Evolutionary conservation across 35 echinoderm and acorn worm species (phyloP).

Genomic region (Holothuria glaberrima): DNA sequence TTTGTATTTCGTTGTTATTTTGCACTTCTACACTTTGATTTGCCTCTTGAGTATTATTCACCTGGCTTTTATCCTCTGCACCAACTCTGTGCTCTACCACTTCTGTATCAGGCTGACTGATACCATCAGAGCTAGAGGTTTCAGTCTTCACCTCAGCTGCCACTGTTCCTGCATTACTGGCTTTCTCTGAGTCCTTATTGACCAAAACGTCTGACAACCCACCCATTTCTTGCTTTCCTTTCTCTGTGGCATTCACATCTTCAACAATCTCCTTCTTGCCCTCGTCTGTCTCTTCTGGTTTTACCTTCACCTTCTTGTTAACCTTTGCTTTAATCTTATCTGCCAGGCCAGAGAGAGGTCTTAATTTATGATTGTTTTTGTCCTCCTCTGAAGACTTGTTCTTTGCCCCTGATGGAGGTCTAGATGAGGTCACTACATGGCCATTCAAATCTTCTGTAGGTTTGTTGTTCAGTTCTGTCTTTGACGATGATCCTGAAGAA

Average conservation of each 20-base stretch:
- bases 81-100: too few relatives aligned
- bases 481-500: background rate
- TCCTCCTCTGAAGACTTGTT: background rate
- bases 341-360: constrained; percentile 34
- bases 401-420: background rate
- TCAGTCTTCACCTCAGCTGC: too few relatives aligned
- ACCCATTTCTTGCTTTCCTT: background rate
- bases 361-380: background rate
- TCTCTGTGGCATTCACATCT: background rate
- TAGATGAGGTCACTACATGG: background rate
- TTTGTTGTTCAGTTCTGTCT: background rate
- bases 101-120: too few relatives aligned
- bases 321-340: constrained; percentile 41
- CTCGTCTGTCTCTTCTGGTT: background rate
- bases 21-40: too few relatives aligned
- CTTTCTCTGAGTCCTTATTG: too few relatives aligned
- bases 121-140: too few relatives aligned
- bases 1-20: too few relatives aligned
- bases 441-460: background rate
- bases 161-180: too few relatives aligned
- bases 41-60: too few relatives aligned
- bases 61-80: too few relatives aligned
- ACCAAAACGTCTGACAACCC: too few relatives aligned
- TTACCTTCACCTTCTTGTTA: background rate
- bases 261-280: background rate